Base-by-base conservation (phyloP, 2,888 invertebrate genomes). In the Drosophila nigritarsus region DNA sequence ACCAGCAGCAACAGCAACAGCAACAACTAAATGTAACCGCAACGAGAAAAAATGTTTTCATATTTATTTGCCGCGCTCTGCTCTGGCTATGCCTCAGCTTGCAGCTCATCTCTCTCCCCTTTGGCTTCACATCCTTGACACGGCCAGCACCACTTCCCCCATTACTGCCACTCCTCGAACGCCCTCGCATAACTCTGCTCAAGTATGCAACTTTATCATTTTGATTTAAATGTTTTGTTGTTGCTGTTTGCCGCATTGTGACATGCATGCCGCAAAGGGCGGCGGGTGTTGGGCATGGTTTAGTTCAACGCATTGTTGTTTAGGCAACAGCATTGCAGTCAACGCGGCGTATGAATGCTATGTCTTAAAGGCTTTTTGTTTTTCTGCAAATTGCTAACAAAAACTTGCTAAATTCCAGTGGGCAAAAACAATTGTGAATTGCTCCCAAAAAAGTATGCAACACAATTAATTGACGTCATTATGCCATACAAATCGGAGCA, bases 121-220 rank as follows among this genome's bases (percentile, higher is more conserved):
- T 29, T 30, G 34, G 29, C 49, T 42, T 60, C 51, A 34, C 58
- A 54, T 59, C 49, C 63, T 58, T 70, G 59, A 40, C 60, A 54
- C 55, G 62, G 42, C 63, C 45, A 45, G 24, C 36, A 56, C 67
- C 56, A 40, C 55, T 48, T 18, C n/a, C 24, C 11, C 11, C 54
- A 34, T 34, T 49, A 18, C 54, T 36, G 5, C 18, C 34, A 11
- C 53, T 36, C 18, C 54, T 36, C 27, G 29, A 56, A 67, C 60
- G 69, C 65, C 80, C 61, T 74, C 79, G 77, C 80, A 91, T 91
- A 90, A 91, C 90, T 91, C 84, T 86, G 73, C 89, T 90, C 90
- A 91, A 91, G 89, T 91, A 91, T 91, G 90, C 91, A 91, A 91
- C 92, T 91, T 91, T 91, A 91, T 91, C 92, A 91, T 91, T 91